These are phyloP conservation scores for Pachypanchax playfairii DNA, from an alignment of 2,113 vertebrate genomes.

Conservation along the genomic window DNA sequence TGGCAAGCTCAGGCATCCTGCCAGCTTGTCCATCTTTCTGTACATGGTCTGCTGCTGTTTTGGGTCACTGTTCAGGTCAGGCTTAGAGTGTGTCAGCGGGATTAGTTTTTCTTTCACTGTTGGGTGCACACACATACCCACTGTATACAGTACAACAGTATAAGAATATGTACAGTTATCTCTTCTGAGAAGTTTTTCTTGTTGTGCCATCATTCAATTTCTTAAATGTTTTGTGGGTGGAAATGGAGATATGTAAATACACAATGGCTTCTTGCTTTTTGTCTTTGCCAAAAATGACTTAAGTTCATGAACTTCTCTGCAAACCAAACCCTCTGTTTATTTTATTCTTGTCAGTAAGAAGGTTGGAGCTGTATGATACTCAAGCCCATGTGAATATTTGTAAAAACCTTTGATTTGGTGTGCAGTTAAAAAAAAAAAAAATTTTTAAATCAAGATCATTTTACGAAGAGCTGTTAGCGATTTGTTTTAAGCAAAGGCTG, in stretches of 20 bases:
- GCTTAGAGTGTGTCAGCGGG: conserved; percentile 64
- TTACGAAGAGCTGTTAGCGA: no score
- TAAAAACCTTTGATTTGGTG: not conserved
- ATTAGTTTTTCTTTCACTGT: conserved; percentile 61
- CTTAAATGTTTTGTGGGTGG: conserved; percentile 3
- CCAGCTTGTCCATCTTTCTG: conserved; percentile 70
- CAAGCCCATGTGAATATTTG: not conserved
- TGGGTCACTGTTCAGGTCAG: conserved; percentile 69
- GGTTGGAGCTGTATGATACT: not conserved
- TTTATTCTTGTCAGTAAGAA: not conserved
- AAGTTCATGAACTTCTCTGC: not conserved
- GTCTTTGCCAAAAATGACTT: not conserved
- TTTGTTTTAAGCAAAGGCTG: no score
- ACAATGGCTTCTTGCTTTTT: not conserved
- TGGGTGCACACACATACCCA: conserved; percentile 37
- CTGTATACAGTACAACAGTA: conserved; percentile 2
- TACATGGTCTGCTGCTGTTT: conserved; percentile 61
- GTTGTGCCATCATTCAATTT: conserved; percentile 8
- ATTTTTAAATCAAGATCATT: no score
- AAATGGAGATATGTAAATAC: not conserved
- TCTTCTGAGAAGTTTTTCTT: conserved; percentile 34
- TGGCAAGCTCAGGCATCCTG: conserved; percentile 59
- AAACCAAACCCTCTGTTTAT: not conserved
- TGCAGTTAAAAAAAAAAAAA: not conserved
- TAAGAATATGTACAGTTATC: conserved; percentile 29